Conservation (phyloP, 2,113 vertebrate genomes). For the Sylvia atricapilla region DNA sequence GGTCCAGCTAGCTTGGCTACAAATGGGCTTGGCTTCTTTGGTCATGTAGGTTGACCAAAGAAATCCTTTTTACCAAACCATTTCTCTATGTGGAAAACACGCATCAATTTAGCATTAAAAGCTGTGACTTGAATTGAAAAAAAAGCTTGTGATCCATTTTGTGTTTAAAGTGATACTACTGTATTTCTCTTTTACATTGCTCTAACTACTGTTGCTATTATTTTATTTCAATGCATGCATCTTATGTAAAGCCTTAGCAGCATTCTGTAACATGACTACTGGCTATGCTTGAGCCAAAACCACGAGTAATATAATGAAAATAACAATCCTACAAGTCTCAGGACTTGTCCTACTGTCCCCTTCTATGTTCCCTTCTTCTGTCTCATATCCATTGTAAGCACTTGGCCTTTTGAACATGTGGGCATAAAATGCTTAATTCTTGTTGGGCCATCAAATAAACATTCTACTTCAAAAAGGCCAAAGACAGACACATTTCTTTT, state of each 20-base stretch:
- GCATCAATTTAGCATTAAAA: background rate
- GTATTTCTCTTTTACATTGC: background rate
- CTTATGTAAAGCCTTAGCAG: background rate
- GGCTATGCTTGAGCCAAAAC: background rate
- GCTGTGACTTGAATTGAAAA: background rate
- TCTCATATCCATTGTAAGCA: background rate
- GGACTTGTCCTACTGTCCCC: background rate
- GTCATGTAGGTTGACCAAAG: background rate
- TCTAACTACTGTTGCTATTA: background rate
- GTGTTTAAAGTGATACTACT: background rate
- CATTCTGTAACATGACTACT: background rate
- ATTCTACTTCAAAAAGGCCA: background rate
- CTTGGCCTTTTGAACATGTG: fast-evolving
- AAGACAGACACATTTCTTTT: background rate
- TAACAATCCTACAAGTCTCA: background rate
- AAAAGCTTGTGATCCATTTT: background rate
- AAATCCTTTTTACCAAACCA: background rate
- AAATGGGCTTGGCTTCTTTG: background rate
- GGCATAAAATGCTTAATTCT: background rate
- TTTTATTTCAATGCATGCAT: background rate
- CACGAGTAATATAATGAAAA: background rate
- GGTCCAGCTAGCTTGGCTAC: background rate
- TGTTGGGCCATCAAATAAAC: background rate
- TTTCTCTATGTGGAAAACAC: background rate
- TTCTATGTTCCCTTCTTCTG: background rate